These are phyloP conservation scores for Myanophis thanlyinensis DNA, from an alignment of 2,113 vertebrate genomes.

Conservation along the genomic window DNA sequence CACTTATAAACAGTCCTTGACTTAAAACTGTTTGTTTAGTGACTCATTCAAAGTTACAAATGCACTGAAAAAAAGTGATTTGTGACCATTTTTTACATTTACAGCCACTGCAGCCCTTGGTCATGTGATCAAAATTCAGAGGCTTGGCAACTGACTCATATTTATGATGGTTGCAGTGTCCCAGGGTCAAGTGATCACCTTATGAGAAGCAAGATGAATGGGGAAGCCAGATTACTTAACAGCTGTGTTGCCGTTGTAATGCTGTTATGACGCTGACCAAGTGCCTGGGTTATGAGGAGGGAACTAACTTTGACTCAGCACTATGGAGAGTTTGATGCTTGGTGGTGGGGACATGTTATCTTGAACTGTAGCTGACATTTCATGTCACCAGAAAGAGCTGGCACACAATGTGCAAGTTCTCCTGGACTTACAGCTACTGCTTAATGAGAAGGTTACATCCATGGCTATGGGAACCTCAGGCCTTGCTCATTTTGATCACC, in stretches of 20 bases:
- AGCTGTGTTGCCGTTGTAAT: neutral
- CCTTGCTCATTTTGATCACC: neutral
- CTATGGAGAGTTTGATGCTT: neutral
- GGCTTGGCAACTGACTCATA: neutral
- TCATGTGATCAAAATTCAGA: neutral
- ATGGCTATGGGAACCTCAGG: neutral
- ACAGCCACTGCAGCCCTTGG: neutral
- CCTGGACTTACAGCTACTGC: neutral
- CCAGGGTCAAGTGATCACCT: neutral
- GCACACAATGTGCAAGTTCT: neutral
- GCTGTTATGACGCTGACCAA: neutral
- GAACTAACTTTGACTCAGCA: neutral
- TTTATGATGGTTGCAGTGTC: neutral
- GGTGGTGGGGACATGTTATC: neutral
- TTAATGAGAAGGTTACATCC: neutral
- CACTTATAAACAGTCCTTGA: neutral
- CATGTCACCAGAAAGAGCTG: neutral
- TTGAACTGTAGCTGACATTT: neutral
- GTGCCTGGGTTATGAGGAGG: no score
- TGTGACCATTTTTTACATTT: neutral
- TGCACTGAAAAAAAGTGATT: neutral
- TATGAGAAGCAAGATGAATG: neutral
- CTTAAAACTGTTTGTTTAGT: neutral
- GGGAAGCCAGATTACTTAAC: neutral
- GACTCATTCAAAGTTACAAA: neutral